Conservation (phyloP, 2,113 vertebrate genomes). For the Delphinapterus leucas region DNA sequence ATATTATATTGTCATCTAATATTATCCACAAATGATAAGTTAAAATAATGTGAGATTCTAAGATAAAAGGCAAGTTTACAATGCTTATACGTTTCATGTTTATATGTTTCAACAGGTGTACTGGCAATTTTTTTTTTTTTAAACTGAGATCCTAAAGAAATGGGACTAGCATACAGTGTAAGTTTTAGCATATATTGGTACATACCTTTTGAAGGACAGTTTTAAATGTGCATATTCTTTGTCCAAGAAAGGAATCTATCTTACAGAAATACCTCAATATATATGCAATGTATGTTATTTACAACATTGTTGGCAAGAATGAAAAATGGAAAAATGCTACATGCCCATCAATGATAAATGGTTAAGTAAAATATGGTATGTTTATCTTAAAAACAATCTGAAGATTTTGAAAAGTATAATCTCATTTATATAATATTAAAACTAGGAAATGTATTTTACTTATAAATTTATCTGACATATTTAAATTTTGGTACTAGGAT, state of each 20-base stretch:
- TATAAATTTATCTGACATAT: background rate
- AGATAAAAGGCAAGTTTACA: background rate
- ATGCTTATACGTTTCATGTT: background rate
- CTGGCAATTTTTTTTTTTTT: background rate
- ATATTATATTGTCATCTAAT: background rate
- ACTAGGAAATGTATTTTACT: background rate
- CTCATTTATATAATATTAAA: background rate
- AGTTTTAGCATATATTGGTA: background rate
- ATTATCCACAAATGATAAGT: background rate
- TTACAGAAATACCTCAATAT: background rate
- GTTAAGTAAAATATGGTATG: background rate
- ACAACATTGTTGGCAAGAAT: background rate
- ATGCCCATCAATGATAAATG: background rate
- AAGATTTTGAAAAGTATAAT: background rate
- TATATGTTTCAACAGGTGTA: background rate
- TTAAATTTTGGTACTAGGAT: background rate
- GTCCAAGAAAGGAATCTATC: background rate
- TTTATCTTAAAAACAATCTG: background rate
- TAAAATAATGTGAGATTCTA: background rate
- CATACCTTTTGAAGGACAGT: background rate
- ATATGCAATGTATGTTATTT: background rate
- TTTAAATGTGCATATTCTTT: background rate
- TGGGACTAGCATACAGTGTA: background rate
- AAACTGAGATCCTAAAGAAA: background rate
- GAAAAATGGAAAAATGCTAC: constrained; percentile 1